Evolutionary conservation across 2,888 invertebrate genomes (phyloP), one percentile per base, ranked within the genome.

Genomic region (Exephanes ischioxanthus): DNA sequence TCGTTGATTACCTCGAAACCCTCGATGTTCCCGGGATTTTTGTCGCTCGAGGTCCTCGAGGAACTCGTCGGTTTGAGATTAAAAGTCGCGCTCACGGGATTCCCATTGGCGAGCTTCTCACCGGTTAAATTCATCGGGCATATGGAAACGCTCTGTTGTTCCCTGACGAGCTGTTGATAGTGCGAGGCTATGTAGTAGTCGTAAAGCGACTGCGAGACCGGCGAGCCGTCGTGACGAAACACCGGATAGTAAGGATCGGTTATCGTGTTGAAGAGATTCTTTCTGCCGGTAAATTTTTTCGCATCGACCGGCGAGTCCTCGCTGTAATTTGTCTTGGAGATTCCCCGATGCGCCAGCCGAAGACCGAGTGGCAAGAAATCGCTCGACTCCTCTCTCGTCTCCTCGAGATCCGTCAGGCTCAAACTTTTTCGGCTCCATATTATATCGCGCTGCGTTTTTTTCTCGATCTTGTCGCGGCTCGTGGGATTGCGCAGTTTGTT

Each of bases 241-340:
- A 97, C 96, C 0, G 97, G 97, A 94, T 96, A 97, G 84, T 95
- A 95, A 1, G 98, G 97, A 93, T 98, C 98, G 66, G 97, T 96
- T 77, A 97, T 97, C 0, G 97, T 97, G 91, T 96, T 96, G 33
- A 83, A 87, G 71, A 79, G 51, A 41, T 78, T 80, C 37, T 80
- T 82, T 72, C 79, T 63, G 2, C 61, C 48, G 1, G 19, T 55
- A 3, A 89, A 89, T 30, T 55, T 90, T 86, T 9, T 84, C 73
- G 11, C 88, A 84, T 68, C 88, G 88, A 79, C 91, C 88, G 2
- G 89, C 83, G 78, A 89, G 87, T 22, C 82, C 9, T 90, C 68
- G 73, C 87, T 88, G 37, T 90, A 87, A 85, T 92, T 92, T n/a
- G 94, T 89, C 86, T 94, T 95, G 0, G 94, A 93, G 7, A 95